phyloP scores from a whole-genome alignment of 2,113 vertebrate genomes.

The Cephalopholis sonnerati region DNA sequence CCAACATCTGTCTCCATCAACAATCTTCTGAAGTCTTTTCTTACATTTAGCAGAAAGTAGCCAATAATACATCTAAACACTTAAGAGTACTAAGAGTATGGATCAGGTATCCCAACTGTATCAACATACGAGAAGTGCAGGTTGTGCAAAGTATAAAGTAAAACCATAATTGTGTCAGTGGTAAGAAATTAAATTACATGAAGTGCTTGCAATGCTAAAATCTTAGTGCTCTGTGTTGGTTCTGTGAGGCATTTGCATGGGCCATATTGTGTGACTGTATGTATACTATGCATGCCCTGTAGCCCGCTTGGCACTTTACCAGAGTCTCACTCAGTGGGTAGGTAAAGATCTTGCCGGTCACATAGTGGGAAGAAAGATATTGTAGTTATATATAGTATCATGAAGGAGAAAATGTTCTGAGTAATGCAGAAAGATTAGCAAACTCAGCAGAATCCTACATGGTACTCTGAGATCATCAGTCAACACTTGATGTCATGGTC shows the following conservation, averaged over 20 bases:
- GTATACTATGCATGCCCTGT: conserved; percentile 5
- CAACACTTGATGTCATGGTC: background rate
- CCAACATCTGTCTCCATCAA: background rate
- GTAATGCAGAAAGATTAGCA: background rate
- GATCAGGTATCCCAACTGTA: background rate
- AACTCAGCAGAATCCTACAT: conserved; percentile 13
- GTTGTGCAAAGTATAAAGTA: background rate
- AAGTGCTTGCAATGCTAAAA: background rate
- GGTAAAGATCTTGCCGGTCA: conserved; percentile 20
- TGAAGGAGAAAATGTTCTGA: conserved; percentile 31
- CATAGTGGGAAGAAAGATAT: background rate
- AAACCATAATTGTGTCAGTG: background rate
- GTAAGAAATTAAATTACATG: background rate
- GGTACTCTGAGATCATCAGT: background rate
- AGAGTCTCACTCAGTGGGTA: conserved; percentile 28
- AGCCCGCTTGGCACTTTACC: conserved; percentile 15
- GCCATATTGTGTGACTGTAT: background rate
- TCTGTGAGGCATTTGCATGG: background rate
- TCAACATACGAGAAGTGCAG: background rate
- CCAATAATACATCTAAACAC: background rate
- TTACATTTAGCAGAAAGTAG: background rate
- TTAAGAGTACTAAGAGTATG: too few relatives aligned
- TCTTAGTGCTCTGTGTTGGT: background rate
- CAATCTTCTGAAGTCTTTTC: background rate
- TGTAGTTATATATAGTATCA: conserved; percentile 27